Percentiles rank a stretch among this genome's conserved stretches.
Evolutionary conservation across 1,140 invertebrate genomes (phyloP).

Genomic region (Aphelenchoides avenae): DNA sequence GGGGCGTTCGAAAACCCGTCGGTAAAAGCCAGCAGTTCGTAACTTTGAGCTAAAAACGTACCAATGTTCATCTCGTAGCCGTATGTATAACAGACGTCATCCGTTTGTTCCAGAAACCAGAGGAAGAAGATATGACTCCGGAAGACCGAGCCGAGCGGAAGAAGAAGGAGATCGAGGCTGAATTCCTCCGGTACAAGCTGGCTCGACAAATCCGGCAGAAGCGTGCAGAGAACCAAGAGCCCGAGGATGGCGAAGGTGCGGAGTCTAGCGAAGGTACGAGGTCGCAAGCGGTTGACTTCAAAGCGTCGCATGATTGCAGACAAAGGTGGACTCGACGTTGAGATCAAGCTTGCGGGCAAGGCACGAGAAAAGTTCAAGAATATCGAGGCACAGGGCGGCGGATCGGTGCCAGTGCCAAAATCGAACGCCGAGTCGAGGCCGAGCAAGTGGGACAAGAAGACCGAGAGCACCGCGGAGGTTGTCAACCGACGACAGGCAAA

Average conservation of each 20-base stretch:
- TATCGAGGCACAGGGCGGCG: constrained; percentile 47
- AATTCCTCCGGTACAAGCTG: constrained; percentile 58
- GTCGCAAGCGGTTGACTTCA: constrained; percentile 8
- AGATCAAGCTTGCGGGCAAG: constrained; percentile 55
- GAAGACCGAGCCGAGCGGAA: constrained; percentile 56
- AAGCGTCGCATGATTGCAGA: constrained; percentile 3
- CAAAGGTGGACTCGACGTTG: constrained; percentile 43
- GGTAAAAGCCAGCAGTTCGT: background rate
- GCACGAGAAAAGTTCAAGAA: constrained; percentile 54
- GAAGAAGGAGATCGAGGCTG: constrained; percentile 57
- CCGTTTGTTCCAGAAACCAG: background rate
- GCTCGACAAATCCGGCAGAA: constrained; percentile 44
- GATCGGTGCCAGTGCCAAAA: constrained; percentile 39
- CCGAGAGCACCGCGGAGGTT: constrained; percentile 40
- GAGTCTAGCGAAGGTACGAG: constrained; percentile 12
- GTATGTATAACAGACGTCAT: background rate
- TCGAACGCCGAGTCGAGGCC: constrained; percentile 23
- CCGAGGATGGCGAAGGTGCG: constrained; percentile 8
- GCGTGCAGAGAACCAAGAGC: constrained; percentile 11
- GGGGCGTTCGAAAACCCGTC: too few species aligned
- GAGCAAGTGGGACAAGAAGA: constrained; percentile 55
- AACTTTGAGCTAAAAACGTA: too few species aligned
- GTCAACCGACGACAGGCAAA: constrained; percentile 39
- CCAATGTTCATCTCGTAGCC: constrained; percentile 11
- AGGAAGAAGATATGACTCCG: constrained; percentile 53